Conservation (phyloP, 1,140 invertebrate genomes). For the Atopsyche davidsoni region DNA sequence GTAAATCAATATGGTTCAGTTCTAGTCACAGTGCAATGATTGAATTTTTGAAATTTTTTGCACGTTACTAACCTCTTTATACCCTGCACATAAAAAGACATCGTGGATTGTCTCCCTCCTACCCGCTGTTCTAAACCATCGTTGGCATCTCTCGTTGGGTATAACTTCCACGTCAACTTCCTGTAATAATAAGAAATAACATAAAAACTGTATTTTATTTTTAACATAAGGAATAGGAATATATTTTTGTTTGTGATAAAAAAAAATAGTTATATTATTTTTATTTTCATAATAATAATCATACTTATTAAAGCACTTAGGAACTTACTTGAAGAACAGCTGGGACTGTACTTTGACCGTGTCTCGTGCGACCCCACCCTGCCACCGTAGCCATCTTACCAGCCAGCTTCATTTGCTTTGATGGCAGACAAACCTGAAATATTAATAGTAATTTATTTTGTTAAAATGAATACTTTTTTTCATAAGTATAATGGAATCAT, state of each 20-base stretch:
- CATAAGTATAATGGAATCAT: not conserved
- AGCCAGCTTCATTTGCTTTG: conserved; percentile 64
- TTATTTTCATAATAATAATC: no score
- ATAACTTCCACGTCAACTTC: conserved; percentile 84
- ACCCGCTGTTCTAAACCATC: conserved; percentile 85
- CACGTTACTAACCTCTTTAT: conserved; percentile 71
- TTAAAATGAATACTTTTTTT: no score
- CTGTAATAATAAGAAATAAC: conserved; percentile 40
- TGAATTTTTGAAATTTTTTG: no score
- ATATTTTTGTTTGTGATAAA: conserved; percentile 1
- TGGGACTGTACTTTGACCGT: conserved; percentile 75
- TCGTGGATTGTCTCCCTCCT: conserved; percentile 86
- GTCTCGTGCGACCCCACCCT: conserved; percentile 82
- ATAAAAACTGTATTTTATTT: conserved; percentile 5
- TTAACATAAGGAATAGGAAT: conserved; percentile 2
- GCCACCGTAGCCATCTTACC: conserved; percentile 83
- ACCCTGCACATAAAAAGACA: conserved; percentile 89
- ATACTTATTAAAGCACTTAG: not conserved
- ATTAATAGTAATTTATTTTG: conserved; percentile 45
- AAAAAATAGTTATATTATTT: no score
- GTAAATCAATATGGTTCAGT: no score
- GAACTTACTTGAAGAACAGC: conserved; percentile 57
- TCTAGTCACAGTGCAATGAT: no score
- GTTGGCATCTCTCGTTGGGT: conserved; percentile 82
- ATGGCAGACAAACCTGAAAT: conserved; percentile 75